Evolutionary conservation across 2,113 vertebrate genomes (phyloP), one percentile per base, ranked within the genome.

Genomic region (Silurus glanis): DNA sequence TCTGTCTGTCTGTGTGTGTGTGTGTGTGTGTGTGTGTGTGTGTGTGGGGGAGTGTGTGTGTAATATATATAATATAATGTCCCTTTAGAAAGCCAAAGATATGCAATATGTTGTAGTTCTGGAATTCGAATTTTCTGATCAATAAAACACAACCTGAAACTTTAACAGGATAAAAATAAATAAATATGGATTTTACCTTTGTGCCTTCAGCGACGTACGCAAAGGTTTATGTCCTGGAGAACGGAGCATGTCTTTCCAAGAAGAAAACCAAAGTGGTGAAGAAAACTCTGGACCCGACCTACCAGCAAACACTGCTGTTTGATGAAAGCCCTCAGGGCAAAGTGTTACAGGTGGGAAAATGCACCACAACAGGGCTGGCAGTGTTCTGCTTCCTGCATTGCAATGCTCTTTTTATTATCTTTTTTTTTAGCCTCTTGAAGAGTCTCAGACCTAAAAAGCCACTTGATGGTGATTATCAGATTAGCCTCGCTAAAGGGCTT

Each of bases 191-290:
- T 72, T 47, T 64, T 85, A 85, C 2, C 0, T 47, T 81, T 28
- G 84, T 88, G 1, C 28, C 8, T 9, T 53, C 90, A 99, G 98
- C 97, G 23, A 97, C 97, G 49, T 99, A 99, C 0, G 96, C 98
- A 61, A 99, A 99, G 88, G 97, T 97, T 62, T 99, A 99, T 69
- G 93, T 99, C 84, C 89, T 99, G 90, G 97, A 99, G 93, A 98
- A 97, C 0, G 98, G 98, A 0, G 87, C 94, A 86, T 99, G 98
- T 90, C 93, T 99, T 92, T 95, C 97, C 89, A 99, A 99, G 94
- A 99, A 99, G 94, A 99, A 99, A 94, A 99, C 98, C 84, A 98
- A 96, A 95, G 93, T 94, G 81, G 96, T 97, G 89, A 99, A 98
- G 95, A 98, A 96, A 93, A 97, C 92, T 82, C 96, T 97, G 0